Conservation (phyloP, 2,888 invertebrate genomes). For the Caenorhabditis auriculariae region DNA sequence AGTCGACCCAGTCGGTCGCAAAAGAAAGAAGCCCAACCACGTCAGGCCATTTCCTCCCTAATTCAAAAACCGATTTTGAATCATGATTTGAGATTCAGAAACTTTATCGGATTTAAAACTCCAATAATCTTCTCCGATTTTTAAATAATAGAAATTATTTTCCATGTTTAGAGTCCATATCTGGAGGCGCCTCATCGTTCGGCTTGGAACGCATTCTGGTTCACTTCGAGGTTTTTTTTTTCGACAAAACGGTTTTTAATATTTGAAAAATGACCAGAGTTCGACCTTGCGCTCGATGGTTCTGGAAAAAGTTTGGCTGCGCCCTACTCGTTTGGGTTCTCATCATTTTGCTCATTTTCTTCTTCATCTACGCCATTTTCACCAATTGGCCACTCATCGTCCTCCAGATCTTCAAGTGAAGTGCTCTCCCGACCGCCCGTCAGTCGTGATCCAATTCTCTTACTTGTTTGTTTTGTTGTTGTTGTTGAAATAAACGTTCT, state of each 20-base stretch:
- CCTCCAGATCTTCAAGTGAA: no score
- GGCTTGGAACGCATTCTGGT: constrained; percentile 48
- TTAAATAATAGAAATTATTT: neutral
- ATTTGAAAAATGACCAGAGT: constrained; percentile 5
- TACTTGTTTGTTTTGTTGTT: constrained; percentile 8
- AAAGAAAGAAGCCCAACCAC: constrained; percentile 59
- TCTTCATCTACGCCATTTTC: no score
- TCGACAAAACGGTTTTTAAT: neutral
- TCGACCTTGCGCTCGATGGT: constrained; percentile 27
- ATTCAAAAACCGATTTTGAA: neutral
- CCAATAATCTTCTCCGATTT: neutral
- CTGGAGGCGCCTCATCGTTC: constrained; percentile 53
- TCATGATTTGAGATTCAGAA: neutral
- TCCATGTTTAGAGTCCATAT: constrained; percentile 44
- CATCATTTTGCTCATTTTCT: constrained; percentile 21
- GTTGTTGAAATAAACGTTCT: no score
- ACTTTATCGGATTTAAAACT: no score
- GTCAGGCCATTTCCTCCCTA: constrained; percentile 19
- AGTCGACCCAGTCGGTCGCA: constrained; percentile 55
- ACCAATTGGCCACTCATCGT: no score
- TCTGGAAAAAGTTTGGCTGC: constrained; percentile 30
- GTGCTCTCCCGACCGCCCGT: no score
- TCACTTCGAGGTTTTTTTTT: constrained; percentile 17
- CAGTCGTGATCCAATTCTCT: no score
- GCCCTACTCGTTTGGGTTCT: constrained; percentile 31